Base-by-base conservation (phyloP, 2,888 invertebrate species). In the Eumerus sabulonum region DNA sequence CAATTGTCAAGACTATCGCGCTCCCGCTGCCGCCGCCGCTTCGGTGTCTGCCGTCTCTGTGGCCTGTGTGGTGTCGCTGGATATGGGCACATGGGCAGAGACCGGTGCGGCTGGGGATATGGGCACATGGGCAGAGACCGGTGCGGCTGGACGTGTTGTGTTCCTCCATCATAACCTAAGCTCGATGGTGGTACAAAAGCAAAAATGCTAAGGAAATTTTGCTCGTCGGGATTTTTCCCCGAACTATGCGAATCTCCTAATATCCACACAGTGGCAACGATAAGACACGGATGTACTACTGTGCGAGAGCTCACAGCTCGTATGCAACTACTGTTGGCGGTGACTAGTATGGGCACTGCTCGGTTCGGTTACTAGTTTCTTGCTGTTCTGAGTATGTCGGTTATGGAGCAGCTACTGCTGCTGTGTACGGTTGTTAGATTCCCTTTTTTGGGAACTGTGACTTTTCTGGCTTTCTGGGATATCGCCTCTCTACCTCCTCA, bases 391-490 rank as follows among this genome's bases (percentile, higher is more conserved):
- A 12, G 18, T 48, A 50, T 35, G 72, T 66, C 50, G 56, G 67
- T 68, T 73, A 45, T 17, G 51, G 44, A 40, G 66, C 57, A 38
- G n/a, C 40, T 27, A 40, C 40, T 11, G 54, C 59, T 64, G 45
- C 27, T 68, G 64, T 11, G 36, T 56, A 45, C 35, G 54, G 77
- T 47, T 68, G 79, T 74, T 74, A 48, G 74, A 79, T 79, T 73
- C 79, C 79, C 79, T 79, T 79, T 74, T 79, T 79, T 79, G 79
- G 77, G 79, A 74, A 73, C 79, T 79, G 79, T 79, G 74, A 64
- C 68, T 68, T 79, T 73, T 73, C 79, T 79, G 79, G 68, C 79
- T 79, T 73, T 40, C 3, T 59, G 54, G 73, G 59, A 73, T 51
- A 68, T 63, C 59, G 63, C 59, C 27, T 60, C 56, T 73, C 62